A percentile compares a stretch with the other conserved stretches of the same genome.
These are phyloP conservation scores for Xylota segnis DNA, from an alignment of 2,888 invertebrate species.

Conservation along the genomic window DNA sequence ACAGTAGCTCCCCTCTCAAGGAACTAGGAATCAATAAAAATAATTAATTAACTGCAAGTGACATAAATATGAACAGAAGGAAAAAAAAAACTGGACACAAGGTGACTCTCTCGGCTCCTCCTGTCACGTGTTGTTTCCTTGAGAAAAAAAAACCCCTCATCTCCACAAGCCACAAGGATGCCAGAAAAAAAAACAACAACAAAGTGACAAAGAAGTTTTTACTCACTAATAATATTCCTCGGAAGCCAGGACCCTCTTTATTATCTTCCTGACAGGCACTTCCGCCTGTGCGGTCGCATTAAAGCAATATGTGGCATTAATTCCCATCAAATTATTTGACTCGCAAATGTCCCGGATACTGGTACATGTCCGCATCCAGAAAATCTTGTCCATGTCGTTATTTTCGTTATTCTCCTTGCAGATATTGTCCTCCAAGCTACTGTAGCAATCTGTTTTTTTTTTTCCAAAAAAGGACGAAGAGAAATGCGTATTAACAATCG, in stretches of 20 bases:
- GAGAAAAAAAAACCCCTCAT: slow-evolving; percentile 6
- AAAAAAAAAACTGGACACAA: slow-evolving; percentile 1
- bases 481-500: slow-evolving; percentile 29
- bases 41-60: slow-evolving; percentile 51
- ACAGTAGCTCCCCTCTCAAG: background rate
- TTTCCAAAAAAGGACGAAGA: no score
- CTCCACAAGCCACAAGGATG: slow-evolving; percentile 4
- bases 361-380: slow-evolving; percentile 85
- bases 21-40: slow-evolving; percentile 23
- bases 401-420: slow-evolving; percentile 85
- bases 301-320: slow-evolving; percentile 85
- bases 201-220: slow-evolving; percentile 6
- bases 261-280: slow-evolving; percentile 85
- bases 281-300: slow-evolving; percentile 80
- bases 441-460: slow-evolving; percentile 88
- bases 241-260: slow-evolving; percentile 86
- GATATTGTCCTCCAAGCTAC: slow-evolving; percentile 86
- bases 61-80: slow-evolving; percentile 16
- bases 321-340: slow-evolving; percentile 82
- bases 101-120: background rate
- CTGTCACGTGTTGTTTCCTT: slow-evolving; percentile 9
- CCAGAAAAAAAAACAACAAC: background rate
- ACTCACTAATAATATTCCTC: slow-evolving; percentile 88
- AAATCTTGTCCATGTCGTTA: slow-evolving; percentile 84
- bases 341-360: slow-evolving; percentile 85